These are phyloP conservation scores for Aphelinus certus DNA, from an alignment of 1,140 invertebrate species.

Conservation along the genomic window DNA sequence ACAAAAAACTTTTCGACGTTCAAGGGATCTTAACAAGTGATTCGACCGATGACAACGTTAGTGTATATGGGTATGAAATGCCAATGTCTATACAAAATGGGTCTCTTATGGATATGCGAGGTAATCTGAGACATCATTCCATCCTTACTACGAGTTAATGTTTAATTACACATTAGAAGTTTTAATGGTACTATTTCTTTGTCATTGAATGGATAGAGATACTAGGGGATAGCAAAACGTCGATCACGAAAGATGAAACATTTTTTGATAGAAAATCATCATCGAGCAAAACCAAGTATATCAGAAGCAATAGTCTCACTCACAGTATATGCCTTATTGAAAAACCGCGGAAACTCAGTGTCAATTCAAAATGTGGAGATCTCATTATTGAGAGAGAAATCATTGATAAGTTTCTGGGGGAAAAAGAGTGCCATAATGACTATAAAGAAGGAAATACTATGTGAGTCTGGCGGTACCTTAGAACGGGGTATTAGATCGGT, in stretches of 20 bases:
- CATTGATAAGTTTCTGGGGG: neutral
- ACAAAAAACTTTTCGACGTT: too few species aligned
- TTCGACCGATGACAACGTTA: conserved; percentile 33
- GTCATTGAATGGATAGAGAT: too few species aligned
- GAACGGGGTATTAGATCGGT: too few species aligned
- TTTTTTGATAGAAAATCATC: neutral
- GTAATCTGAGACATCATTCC: neutral
- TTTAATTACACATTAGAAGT: too few species aligned
- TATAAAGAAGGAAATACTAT: neutral
- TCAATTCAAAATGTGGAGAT: conserved; percentile 8
- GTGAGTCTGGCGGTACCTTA: neutral
- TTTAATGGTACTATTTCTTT: too few species aligned
- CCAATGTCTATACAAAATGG: neutral
- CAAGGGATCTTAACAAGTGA: neutral
- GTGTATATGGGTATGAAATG: conserved; percentile 24
- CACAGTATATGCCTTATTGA: neutral
- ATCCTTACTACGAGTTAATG: too few species aligned
- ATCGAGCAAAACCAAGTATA: neutral
- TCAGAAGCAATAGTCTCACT: conserved; percentile 9
- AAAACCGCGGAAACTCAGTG: conserved; percentile 8
- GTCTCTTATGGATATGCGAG: conserved; percentile 1
- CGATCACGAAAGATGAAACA: neutral
- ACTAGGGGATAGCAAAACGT: too few species aligned
- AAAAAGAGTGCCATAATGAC: neutral
- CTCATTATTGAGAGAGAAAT: neutral